phyloP scores from a whole-genome alignment of 2,113 vertebrate genomes.

The Camarhynchus parvulus region DNA sequence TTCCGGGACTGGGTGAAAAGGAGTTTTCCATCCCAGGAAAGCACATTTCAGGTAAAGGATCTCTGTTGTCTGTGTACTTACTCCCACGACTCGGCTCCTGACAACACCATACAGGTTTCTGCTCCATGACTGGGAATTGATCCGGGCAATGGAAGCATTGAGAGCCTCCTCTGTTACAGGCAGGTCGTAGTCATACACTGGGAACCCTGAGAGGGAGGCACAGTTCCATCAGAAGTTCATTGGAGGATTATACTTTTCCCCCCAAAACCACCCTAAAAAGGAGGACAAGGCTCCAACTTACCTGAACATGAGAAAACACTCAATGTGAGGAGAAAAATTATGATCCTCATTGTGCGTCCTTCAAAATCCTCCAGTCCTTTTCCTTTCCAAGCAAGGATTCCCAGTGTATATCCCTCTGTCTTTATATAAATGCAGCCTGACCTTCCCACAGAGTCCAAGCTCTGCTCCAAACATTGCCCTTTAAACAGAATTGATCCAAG shows the following conservation, averaged over 20 bases:
- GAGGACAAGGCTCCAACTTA: neutral
- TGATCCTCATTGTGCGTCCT: neutral
- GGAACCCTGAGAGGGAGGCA: conserved; percentile 41
- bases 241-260: accelerated
- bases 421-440: neutral
- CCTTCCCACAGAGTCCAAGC: neutral
- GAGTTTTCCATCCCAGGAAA: neutral
- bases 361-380: neutral
- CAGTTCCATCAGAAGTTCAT: neutral
- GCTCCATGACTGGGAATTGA: conserved; percentile 59
- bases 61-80: neutral
- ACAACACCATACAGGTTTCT: conserved; percentile 52
- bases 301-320: neutral
- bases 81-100: conserved; percentile 44
- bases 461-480: neutral
- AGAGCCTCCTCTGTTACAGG: conserved; percentile 56
- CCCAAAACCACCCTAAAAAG: neutral
- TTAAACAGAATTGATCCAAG: conserved; percentile 32
- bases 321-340: neutral
- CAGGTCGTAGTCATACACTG: conserved; percentile 59
- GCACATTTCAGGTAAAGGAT: neutral
- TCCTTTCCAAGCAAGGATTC: neutral
- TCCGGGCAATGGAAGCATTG: conserved; percentile 53
- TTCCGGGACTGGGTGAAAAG: neutral
- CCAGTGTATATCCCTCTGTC: neutral